These are phyloP conservation scores for Chrysomela aeneicollis DNA, from an alignment of 2,888 invertebrate species.

Conservation along the genomic window DNA sequence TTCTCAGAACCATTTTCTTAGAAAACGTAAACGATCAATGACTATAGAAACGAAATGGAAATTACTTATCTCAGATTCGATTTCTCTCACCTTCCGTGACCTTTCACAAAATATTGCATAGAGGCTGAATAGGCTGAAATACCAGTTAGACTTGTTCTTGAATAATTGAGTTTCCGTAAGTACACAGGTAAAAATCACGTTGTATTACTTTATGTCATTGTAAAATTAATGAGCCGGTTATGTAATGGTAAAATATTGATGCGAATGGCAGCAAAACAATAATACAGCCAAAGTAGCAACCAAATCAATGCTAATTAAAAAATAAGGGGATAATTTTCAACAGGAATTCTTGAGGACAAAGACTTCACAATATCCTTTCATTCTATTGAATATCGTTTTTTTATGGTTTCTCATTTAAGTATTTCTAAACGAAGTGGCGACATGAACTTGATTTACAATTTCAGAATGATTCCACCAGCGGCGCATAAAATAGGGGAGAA, in stretches of 20 bases:
- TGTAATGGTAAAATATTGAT: neutral
- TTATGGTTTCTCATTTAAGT: too few relatives aligned
- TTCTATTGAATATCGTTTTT: too few relatives aligned
- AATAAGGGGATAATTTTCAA: too few relatives aligned
- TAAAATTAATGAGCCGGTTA: neutral
- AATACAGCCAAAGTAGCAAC: neutral
- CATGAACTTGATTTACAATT: too few relatives aligned
- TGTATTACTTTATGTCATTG: conserved; percentile 3
- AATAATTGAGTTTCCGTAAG: neutral
- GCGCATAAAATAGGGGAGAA: too few relatives aligned
- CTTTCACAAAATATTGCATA: conserved; percentile 12
- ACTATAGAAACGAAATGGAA: neutral
- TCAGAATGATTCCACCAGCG: too few relatives aligned
- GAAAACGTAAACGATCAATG: neutral
- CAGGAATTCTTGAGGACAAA: too few relatives aligned
- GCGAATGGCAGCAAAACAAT: neutral
- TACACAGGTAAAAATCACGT: neutral
- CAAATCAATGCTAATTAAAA: too few relatives aligned
- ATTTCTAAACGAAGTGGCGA: too few relatives aligned
- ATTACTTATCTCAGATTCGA: conserved; percentile 9
- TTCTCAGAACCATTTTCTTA: neutral
- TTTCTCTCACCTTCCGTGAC: conserved; percentile 32
- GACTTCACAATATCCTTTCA: too few relatives aligned
- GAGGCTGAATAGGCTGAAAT: neutral
- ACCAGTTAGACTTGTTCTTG: conserved; percentile 1